Evolutionary conservation across 2,113 vertebrate genomes (phyloP).

Genomic region (Oryzias celebensis): DNA sequence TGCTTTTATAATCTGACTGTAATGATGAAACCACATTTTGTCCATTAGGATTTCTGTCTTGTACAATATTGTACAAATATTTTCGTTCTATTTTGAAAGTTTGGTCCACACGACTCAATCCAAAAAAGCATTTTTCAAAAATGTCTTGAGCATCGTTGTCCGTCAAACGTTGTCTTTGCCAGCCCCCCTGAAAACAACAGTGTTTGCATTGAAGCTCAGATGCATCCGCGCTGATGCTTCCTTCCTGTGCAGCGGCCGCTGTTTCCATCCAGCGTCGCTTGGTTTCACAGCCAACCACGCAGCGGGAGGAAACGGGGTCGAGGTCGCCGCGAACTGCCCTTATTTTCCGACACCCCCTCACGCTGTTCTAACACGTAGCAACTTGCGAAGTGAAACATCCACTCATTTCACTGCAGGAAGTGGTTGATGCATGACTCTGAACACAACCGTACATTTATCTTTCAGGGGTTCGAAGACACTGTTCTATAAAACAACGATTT

Average conservation of each 20-base stretch:
- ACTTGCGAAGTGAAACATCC: not conserved
- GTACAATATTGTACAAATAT: too few relatives aligned
- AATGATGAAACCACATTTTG: too few relatives aligned
- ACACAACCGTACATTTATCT: not conserved
- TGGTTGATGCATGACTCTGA: not conserved
- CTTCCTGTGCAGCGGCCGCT: constrained; percentile 42
- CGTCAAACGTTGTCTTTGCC: too few relatives aligned
- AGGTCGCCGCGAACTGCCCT: constrained; percentile 8
- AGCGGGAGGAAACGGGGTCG: constrained; percentile 2
- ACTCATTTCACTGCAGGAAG: not conserved
- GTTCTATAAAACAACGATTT: not conserved
- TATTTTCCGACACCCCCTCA: constrained; percentile 41
- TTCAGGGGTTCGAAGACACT: not conserved
- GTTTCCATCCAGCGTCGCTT: constrained; percentile 29
- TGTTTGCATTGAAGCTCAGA: too few relatives aligned
- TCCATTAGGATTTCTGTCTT: too few relatives aligned
- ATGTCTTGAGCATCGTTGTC: too few relatives aligned
- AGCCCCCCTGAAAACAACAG: too few relatives aligned
- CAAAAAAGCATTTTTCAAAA: too few relatives aligned
- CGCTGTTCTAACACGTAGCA: constrained; percentile 4
- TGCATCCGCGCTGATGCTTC: constrained; percentile 18
- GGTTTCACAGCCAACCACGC: constrained; percentile 11
- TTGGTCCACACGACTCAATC: too few relatives aligned
- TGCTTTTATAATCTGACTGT: too few relatives aligned
- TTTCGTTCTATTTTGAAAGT: too few relatives aligned